phyloP scores from a whole-genome alignment of 2,888 invertebrate genomes.

The Nebria salina region DNA sequence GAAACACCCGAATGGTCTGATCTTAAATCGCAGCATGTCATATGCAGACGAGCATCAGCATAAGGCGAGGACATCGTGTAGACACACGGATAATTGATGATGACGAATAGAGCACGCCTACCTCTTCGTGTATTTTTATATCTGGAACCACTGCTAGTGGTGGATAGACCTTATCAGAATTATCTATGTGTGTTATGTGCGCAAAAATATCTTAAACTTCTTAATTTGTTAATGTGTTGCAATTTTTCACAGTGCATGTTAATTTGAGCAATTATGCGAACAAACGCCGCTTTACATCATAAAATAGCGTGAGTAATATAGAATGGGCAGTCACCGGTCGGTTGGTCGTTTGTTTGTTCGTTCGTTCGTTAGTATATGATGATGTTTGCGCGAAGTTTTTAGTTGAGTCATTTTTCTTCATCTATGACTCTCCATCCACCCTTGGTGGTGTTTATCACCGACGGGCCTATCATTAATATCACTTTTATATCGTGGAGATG shows the following conservation, averaged over 20 bases:
- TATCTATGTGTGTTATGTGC: conserved; percentile 35
- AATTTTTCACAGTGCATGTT: neutral
- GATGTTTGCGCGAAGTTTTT: conserved; percentile 33
- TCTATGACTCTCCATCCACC: conserved; percentile 56
- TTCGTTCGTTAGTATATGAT: conserved; percentile 18
- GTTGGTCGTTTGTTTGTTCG: neutral
- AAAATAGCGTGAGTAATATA: neutral
- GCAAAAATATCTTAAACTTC: neutral
- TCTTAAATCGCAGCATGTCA: conserved; percentile 33
- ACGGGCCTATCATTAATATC: conserved; percentile 62
- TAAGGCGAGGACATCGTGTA: conserved; percentile 52
- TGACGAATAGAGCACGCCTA: conserved; percentile 51
- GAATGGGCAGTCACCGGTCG: neutral
- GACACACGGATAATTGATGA: conserved; percentile 54
- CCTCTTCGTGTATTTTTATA: conserved; percentile 46
- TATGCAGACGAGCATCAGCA: conserved; percentile 50
- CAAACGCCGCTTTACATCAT: too few species aligned
- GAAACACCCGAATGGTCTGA: conserved; percentile 16
- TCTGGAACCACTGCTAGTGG: conserved; percentile 28
- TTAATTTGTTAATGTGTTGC: neutral
- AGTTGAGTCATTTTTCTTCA: conserved; percentile 59
- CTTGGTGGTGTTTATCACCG: conserved; percentile 46
- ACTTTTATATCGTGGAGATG: conserved; percentile 64
- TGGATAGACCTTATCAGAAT: conserved; percentile 28
- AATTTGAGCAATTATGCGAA: neutral